Base-by-base conservation (phyloP, 1,140 invertebrate genomes). In the Calephelis virginiensis region DNA sequence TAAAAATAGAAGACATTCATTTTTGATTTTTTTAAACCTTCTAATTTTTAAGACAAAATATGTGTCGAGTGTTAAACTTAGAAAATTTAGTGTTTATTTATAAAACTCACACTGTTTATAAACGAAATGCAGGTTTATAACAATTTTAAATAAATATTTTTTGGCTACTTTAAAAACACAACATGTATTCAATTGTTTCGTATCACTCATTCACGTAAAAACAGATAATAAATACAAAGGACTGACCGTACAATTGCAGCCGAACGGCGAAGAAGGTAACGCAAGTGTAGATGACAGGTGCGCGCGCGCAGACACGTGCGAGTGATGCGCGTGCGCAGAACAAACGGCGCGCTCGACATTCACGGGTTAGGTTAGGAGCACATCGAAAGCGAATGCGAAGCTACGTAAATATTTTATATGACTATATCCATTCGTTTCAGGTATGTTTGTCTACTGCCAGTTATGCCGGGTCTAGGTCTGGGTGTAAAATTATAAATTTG, bases 281-380 rank as follows among this genome's bases (percentile, higher is more conserved):
- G 8, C 14, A 65, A 45, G 49, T 45, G 64, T 37, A 65, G 64
- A 38, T 11, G 68, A 71, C 67, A 71, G 73, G 75, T 74, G 74
- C 68, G 71, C 66, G 14, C 68, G 73, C 64, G 67, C 71, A 61
- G 65, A n/a, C 72, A 67, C 62, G 61, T 67, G 68, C 65, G 68
- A 70, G 49, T 61, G 72, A 49, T 53, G 50, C 50, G 50, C 50
- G 50, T 67, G 76, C 70, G 67, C 72, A 72, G 70, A 76, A 73
- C 64, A 63, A 43, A 61, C 62, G 71, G 64, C 69, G 76, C 72
- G 72, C 46, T 56, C 8, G 13, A 14, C 13, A 9, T 14, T 13
- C 14, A 9, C 49, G 14, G 49, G 6, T 53, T 28, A 14, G 7
- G 49, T 7, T 9, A 10, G 17, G 8, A n/a, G 49, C 49, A 17